These are phyloP conservation scores for Psix sp. DNA, from an alignment of 1,140 invertebrate genomes.

Conservation along the genomic window DNA sequence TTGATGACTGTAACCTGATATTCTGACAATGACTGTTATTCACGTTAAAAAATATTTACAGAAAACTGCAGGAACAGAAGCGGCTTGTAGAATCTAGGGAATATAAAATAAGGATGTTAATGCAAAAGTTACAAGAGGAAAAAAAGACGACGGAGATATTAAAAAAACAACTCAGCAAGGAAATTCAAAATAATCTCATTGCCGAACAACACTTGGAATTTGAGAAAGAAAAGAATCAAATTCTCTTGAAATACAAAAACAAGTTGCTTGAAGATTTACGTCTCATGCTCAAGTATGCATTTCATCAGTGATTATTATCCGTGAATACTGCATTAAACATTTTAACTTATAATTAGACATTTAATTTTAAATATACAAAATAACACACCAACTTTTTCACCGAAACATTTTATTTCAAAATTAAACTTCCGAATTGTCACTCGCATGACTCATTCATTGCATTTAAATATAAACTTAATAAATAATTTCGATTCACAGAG, in stretches of 20 bases:
- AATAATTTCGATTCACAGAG: constrained; percentile 27
- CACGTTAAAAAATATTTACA: background rate
- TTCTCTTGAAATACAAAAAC: constrained; percentile 43
- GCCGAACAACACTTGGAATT: constrained; percentile 38
- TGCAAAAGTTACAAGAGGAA: constrained; percentile 40
- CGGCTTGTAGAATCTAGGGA: constrained; percentile 16
- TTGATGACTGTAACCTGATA: background rate
- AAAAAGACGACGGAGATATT: constrained; percentile 38
- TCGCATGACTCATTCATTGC: too few relatives aligned
- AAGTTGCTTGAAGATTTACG: constrained; percentile 50
- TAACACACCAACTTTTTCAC: too few relatives aligned
- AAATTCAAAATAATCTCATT: constrained; percentile 38
- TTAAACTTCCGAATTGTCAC: too few relatives aligned
- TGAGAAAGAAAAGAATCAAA: constrained; percentile 47
- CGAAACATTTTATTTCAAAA: background rate
- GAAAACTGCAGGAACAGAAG: constrained; percentile 45
- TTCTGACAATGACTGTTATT: background rate
- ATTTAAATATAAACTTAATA: background rate
- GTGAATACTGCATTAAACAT: too few relatives aligned
- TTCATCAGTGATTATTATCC: too few relatives aligned
- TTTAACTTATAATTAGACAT: too few relatives aligned
- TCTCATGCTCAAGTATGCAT: constrained; percentile 34
- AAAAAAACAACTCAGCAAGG: constrained; percentile 42
- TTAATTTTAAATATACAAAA: too few relatives aligned
- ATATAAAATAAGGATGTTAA: constrained; percentile 13